phyloP scores from a whole-genome alignment of 2,888 invertebrate species.

The Teleogryllus oceanicus region DNA sequence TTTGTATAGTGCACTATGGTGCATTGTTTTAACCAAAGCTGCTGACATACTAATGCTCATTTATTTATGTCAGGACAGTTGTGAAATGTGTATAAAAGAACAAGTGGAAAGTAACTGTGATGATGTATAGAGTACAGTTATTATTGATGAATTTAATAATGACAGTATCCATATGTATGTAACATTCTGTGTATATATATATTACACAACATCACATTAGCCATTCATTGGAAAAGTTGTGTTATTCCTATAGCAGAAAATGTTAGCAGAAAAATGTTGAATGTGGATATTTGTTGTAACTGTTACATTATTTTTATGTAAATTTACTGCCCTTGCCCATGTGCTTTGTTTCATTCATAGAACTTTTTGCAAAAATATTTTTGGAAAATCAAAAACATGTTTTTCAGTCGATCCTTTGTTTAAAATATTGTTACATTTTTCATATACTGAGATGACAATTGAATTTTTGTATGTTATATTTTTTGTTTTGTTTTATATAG shows the following conservation, averaged over 20 bases:
- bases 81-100: neutral
- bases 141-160: neutral
- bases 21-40: constrained; percentile 9
- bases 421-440: neutral
- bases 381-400: neutral
- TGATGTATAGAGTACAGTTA: neutral
- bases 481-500: too few relatives aligned
- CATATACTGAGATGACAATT: too few relatives aligned
- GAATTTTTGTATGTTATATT: too few relatives aligned
- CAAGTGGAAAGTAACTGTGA: constrained; percentile 1
- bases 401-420: neutral
- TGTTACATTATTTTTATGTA: neutral
- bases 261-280: neutral
- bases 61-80: neutral
- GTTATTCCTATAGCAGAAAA: neutral
- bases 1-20: neutral
- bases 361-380: neutral
- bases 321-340: too few relatives aligned
- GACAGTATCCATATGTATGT: neutral
- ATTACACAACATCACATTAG: neutral
- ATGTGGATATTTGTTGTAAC: constrained; percentile 2
- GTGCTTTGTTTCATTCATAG: neutral
- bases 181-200: too few relatives aligned
- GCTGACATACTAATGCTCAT: constrained; percentile 6
- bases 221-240: neutral